phyloP scores from a whole-genome alignment of 1,140 invertebrate genomes.

The Zaprionus vittiger region DNA sequence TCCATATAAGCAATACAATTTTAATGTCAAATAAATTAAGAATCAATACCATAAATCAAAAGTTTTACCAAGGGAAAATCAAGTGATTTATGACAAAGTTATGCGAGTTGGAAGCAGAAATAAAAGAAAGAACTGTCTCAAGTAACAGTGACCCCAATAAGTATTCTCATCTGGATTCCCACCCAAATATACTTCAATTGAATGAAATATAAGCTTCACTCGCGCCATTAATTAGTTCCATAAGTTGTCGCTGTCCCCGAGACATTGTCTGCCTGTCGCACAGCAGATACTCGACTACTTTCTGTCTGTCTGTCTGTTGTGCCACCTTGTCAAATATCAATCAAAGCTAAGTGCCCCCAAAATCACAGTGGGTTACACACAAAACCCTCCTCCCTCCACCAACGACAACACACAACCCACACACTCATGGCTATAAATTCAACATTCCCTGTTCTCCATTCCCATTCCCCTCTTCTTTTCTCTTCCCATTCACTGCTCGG shows the following conservation, averaged over 20 bases:
- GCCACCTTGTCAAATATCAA: constrained; percentile 62
- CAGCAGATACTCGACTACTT: constrained; percentile 8
- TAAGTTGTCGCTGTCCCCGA: constrained; percentile 5
- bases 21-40: neutral
- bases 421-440: constrained; percentile 4
- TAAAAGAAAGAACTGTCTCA: neutral
- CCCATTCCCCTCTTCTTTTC: neutral
- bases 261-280: constrained; percentile 28
- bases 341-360: constrained; percentile 61
- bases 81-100: neutral
- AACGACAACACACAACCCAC: constrained; percentile 1
- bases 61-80: neutral
- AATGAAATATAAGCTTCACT: neutral
- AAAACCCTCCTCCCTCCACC: neutral
- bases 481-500: neutral
- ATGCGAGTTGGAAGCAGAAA: neutral
- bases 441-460: neutral
- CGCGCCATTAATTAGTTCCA: neutral
- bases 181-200: neutral
- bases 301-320: constrained; percentile 10
- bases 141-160: neutral
- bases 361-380: neutral
- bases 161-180: neutral
- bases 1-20: neutral
- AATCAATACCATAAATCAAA: neutral